Base-by-base conservation (phyloP, 2,797 vertebrate species). In the Leptatherina wallacei region DNA sequence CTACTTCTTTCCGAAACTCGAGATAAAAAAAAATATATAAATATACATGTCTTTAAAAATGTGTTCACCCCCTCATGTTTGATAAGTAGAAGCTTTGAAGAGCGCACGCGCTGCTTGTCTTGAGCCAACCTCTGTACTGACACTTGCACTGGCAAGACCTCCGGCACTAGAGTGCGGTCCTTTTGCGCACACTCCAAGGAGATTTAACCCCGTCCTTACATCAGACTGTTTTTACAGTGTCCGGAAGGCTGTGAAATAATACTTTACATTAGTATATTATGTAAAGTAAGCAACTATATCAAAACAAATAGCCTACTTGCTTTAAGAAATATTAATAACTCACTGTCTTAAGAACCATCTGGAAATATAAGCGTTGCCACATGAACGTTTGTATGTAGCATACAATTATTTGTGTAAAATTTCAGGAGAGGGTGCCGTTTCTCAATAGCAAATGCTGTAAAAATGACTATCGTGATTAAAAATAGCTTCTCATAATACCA, bases 101-200 rank as follows among this genome's bases (percentile, higher is more conserved):
- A 60, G 83, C 71, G 81, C 78, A 80, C 65, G 69, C 75, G 64
- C 71, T 62, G 83, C 82, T 66, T 75, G 77, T 77, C 73, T 88
- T 69, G 33, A 90, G 72, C 51, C 87, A 77, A 61, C 83, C 81
- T 88, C 71, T 76, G 77, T 77, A 61, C 81, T n/a, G 64, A 89
- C 82, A 88, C 78, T 79, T 82, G 79, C 82, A 61, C 70, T 66
- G 75, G 73, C 36, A 60, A 90, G 80, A 91, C 84, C 86, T 82
- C 73, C 70, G 22, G 81, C 77, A 87, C 79, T 18, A 71, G 73
- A 77, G 81, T 78, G 78, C 69, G 71, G 68, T 68, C 29, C 55
- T 78, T 80, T 71, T 84, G 84, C 83, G 77, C 83, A 82, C 81
- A 58, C 85, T 84, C 80, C 76, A 75, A 40, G 16, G 57, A 77